Percentiles rank a stretch among this genome's conserved stretches.
Conservation (phyloP, 1,140 invertebrate species). For the Brachionus asplanchnoidis region DNA sequence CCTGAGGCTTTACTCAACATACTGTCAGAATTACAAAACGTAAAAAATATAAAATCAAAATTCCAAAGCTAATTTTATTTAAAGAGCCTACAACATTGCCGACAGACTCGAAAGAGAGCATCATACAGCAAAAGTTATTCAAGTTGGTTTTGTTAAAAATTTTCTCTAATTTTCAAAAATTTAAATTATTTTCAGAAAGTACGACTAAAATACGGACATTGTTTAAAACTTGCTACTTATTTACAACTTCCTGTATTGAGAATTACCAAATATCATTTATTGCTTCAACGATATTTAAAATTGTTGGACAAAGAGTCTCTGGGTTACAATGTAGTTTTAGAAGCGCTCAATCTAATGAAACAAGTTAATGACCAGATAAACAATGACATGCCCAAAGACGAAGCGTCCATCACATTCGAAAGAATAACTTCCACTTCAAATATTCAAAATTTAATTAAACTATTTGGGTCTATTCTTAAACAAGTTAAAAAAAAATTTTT, state of each 20-base stretch:
- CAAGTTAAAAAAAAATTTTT: background rate
- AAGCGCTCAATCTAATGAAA: slow-evolving; percentile 25
- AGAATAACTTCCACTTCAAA: background rate
- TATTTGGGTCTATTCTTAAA: slow-evolving; percentile 13
- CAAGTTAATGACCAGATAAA: slow-evolving; percentile 38
- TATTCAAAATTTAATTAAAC: slow-evolving; percentile 28
- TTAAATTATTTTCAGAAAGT: background rate
- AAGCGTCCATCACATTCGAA: background rate
- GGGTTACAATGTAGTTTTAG: background rate
- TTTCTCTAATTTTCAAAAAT: background rate
- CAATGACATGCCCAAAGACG: slow-evolving; percentile 22
- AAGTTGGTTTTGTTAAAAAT: background rate
- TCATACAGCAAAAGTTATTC: background rate
- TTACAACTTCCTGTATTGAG: slow-evolving; percentile 31
- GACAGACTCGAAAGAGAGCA: slow-evolving; percentile 39
- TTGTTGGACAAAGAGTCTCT: slow-evolving; percentile 22
- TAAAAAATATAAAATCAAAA: background rate
- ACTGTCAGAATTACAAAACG: slow-evolving; percentile 39
- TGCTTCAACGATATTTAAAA: slow-evolving; percentile 29
- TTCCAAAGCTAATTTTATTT: background rate
- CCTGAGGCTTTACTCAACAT: slow-evolving; percentile 29
- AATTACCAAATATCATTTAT: slow-evolving; percentile 40
- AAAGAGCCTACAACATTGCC: background rate
- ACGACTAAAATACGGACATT: slow-evolving; percentile 27
- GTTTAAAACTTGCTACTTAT: slow-evolving; percentile 26